Percentiles rank a stretch among this genome's conserved stretches.
Evolutionary conservation across 1,140 invertebrate species (phyloP).

Genomic region (Papilio dardanus): DNA sequence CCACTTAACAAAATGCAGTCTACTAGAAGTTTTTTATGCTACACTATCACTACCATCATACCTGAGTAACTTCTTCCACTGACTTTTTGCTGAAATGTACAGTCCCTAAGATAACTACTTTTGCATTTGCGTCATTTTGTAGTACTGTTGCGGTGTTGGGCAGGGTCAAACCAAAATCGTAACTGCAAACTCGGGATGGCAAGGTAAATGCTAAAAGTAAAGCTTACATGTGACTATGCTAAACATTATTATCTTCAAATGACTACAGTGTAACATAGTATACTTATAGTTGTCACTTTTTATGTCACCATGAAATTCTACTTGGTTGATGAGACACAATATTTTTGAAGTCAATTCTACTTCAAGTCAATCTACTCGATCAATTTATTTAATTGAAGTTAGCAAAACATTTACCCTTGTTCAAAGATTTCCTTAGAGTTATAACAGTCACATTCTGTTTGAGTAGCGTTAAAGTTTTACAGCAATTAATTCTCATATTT

Average conservation of each 20-base stretch:
- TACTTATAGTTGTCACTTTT: neutral
- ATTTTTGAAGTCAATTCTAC: too few relatives aligned
- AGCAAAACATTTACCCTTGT: neutral
- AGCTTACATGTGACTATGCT: neutral
- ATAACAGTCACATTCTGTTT: neutral
- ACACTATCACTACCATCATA: conserved; percentile 63
- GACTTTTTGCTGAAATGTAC: conserved; percentile 96
- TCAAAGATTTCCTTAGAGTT: neutral
- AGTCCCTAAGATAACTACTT: conserved; percentile 91
- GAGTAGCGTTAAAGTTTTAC: conserved; percentile 8
- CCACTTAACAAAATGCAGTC: neutral
- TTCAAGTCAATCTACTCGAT: too few relatives aligned
- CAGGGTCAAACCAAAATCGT: conserved; percentile 42
- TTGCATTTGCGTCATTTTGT: conserved; percentile 63
- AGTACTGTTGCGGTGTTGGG: conserved; percentile 65
- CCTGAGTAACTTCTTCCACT: conserved; percentile 94
- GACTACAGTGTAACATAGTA: too few relatives aligned
- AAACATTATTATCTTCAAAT: neutral
- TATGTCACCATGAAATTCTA: too few relatives aligned
- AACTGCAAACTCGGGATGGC: conserved; percentile 36
- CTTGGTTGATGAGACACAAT: too few relatives aligned
- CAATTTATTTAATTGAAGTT: neutral
- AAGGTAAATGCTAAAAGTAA: conserved; percentile 39
- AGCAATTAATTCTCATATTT: neutral
- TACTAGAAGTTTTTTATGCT: neutral